Conservation (phyloP, 2,797 vertebrate genomes). For the Myotis myotis region DNA sequence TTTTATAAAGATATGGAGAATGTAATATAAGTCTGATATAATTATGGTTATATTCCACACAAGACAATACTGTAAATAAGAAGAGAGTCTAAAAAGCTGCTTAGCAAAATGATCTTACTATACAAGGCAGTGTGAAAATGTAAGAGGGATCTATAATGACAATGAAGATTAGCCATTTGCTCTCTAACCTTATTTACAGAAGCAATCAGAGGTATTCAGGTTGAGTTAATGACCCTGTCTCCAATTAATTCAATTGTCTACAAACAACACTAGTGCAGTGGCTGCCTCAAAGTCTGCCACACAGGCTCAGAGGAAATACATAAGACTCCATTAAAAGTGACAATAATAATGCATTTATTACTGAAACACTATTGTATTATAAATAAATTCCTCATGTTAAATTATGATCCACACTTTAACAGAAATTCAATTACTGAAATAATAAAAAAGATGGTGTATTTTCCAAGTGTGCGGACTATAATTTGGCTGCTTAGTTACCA, state of each 20-base stretch:
- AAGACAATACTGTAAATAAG: slow-evolving; percentile 82
- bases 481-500: slow-evolving; percentile 87
- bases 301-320: slow-evolving; percentile 84
- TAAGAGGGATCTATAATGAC: slow-evolving; percentile 86
- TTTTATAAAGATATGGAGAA: slow-evolving; percentile 84
- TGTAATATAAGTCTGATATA: slow-evolving; percentile 84
- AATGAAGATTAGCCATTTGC: slow-evolving; percentile 87
- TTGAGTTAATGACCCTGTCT: slow-evolving; percentile 89
- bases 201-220: slow-evolving; percentile 89
- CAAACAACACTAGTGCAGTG: slow-evolving; percentile 84
- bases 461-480: slow-evolving; percentile 85
- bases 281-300: slow-evolving; percentile 83
- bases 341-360: slow-evolving; percentile 89
- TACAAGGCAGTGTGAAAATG: slow-evolving; percentile 86
- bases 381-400: slow-evolving; percentile 88
- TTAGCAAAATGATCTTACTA: slow-evolving; percentile 86
- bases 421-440: slow-evolving; percentile 92
- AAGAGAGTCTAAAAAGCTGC: slow-evolving; percentile 82
- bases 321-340: slow-evolving; percentile 86
- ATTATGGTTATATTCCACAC: slow-evolving; percentile 79
- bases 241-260: slow-evolving; percentile 91
- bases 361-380: slow-evolving; percentile 87
- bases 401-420: slow-evolving; percentile 86
- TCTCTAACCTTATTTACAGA: slow-evolving; percentile 88
- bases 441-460: slow-evolving; percentile 87